phyloP scores from a whole-genome alignment of 2,888 invertebrate species.

The Drosophila ustulata region DNA sequence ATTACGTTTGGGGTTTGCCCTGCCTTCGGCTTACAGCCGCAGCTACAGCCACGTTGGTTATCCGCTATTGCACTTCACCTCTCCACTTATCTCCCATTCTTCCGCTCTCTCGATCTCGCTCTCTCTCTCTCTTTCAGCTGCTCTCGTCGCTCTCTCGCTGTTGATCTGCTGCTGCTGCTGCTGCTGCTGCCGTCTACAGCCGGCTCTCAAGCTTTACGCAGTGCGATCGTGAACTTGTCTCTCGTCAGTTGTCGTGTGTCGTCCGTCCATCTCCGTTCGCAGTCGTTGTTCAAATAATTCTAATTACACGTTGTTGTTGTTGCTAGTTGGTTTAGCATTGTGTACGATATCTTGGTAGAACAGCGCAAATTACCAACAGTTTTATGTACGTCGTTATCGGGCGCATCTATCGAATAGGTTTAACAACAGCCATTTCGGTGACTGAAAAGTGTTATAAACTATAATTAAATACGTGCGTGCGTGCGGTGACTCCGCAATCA shows the following conservation, averaged over 20 bases:
- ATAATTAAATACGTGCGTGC: conserved; percentile 46
- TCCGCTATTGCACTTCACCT: not conserved
- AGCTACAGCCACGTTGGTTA: conserved; percentile 3
- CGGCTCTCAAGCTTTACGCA: conserved; percentile 23
- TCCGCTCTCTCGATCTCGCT: conserved; percentile 17
- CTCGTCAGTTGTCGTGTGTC: conserved; percentile 31
- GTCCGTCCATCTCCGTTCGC: conserved; percentile 1
- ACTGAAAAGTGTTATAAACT: conserved; percentile 44
- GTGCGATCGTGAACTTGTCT: conserved; percentile 52
- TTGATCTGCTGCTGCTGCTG: conserved; percentile 4
- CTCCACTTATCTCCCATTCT: conserved; percentile 2
- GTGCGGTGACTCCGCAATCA: conserved; percentile 19
- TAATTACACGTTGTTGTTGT: not conserved
- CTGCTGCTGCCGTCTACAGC: not conserved
- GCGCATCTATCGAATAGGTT: conserved; percentile 10
- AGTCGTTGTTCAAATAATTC: conserved; percentile 7
- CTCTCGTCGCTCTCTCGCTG: conserved; percentile 6
- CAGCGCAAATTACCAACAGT: conserved; percentile 29
- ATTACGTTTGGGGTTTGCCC: conserved; percentile 8
- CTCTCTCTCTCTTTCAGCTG: conserved; percentile 10
- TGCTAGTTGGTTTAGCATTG: conserved; percentile 23
- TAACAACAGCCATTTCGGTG: conserved; percentile 26
- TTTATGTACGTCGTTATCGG: conserved; percentile 43
- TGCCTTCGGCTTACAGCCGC: not conserved
- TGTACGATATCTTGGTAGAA: conserved; percentile 15